Percentiles rank a stretch among this genome's conserved stretches.
Conservation (phyloP, 2,113 vertebrate species). For the Sterrhoptilus dennistouni region DNA sequence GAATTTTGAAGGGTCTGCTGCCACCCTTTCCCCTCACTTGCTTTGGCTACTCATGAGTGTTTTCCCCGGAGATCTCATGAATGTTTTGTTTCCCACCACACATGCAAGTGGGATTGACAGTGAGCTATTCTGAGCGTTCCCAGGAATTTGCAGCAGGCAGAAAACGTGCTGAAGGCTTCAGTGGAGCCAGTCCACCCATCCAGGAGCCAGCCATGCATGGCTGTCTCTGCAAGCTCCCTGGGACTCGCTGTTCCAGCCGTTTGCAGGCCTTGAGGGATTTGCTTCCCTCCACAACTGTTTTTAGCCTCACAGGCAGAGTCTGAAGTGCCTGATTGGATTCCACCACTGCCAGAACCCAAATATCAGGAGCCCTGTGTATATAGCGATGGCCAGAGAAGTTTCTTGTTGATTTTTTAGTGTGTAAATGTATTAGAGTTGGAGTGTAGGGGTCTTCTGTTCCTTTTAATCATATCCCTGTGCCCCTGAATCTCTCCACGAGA, state of each 20-base stretch:
- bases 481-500: rapidly evolving
- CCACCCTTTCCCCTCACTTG: neutral
- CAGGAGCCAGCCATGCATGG: neutral
- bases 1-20: neutral
- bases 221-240: neutral
- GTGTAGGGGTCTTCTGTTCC: neutral
- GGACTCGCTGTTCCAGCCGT: rapidly evolving
- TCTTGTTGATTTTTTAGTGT: neutral
- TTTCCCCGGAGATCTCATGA: neutral
- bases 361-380: rapidly evolving
- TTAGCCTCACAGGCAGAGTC: neutral
- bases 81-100: constrained; percentile 24
- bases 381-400: rapidly evolving
- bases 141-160: neutral
- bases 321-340: neutral
- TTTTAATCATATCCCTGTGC: neutral
- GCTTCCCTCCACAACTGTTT: neutral
- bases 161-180: neutral
- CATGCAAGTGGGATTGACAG: neutral
- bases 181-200: neutral
- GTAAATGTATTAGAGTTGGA: neutral
- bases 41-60: neutral
- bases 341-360: neutral
- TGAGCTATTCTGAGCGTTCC: neutral
- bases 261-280: neutral